These are phyloP conservation scores for Drosophila ironensis DNA, from an alignment of 1,140 invertebrate species.

Conservation along the genomic window DNA sequence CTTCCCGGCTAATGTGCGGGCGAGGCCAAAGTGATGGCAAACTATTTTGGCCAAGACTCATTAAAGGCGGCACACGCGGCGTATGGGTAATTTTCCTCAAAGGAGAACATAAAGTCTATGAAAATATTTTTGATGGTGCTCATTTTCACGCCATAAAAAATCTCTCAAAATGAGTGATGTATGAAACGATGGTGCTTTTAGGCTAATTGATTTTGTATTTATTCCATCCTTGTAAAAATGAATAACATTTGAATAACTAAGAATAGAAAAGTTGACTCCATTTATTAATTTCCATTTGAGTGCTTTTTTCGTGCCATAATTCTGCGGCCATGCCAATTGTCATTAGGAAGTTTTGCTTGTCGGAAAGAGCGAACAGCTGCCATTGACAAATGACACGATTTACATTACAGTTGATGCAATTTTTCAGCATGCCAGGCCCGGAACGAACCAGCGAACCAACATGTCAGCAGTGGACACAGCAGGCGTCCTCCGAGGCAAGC, in stretches of 20 bases:
- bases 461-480: constrained; percentile 68
- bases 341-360: constrained; percentile 45
- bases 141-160: too few species aligned
- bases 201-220: too few species aligned
- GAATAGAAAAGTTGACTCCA: too few species aligned
- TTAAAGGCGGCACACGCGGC: constrained; percentile 50
- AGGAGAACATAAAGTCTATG: background rate
- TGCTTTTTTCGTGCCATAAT: background rate
- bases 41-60: constrained; percentile 70
- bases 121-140: too few species aligned
- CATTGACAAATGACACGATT: constrained; percentile 81
- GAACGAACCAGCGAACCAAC: constrained; percentile 1
- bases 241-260: too few species aligned
- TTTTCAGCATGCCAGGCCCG: constrained; percentile 55
- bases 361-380: constrained; percentile 58
- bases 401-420: constrained; percentile 79
- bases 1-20: constrained; percentile 40
- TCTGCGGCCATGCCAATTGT: constrained; percentile 52
- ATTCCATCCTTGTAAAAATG: too few species aligned
- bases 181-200: too few species aligned
- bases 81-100: constrained; percentile 6
- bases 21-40: constrained; percentile 48
- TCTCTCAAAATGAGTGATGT: too few species aligned
- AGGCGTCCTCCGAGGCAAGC: constrained; percentile 16
- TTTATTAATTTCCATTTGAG: too few species aligned